These are phyloP conservation scores for Pseudorhiza aurosa DNA, from an alignment of 30 jellyfish, hydroid and myxozoan species.

Conservation along the genomic window DNA sequence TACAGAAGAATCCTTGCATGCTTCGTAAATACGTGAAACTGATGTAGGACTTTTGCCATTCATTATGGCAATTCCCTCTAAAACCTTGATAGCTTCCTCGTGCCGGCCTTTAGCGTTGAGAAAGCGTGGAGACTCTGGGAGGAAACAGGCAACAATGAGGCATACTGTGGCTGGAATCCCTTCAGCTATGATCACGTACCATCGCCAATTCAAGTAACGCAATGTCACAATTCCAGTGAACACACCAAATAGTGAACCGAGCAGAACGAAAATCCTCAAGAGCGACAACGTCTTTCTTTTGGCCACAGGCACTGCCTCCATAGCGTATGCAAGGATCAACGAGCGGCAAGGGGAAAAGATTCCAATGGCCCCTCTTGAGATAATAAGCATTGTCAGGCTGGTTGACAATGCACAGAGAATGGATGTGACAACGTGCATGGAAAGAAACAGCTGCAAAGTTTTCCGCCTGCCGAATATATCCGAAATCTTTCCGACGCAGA, in stretches of 20 bases:
- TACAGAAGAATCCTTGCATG: background rate
- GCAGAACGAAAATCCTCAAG: background rate
- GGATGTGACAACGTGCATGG: background rate
- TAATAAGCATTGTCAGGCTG: background rate
- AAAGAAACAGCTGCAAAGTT: background rate
- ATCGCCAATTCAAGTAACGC: constrained; percentile 5
- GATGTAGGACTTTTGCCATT: background rate
- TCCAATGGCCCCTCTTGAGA: background rate
- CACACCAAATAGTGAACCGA: background rate
- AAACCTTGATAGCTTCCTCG: background rate
- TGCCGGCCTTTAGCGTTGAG: background rate
- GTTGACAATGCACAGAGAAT: background rate
- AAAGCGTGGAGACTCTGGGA: constrained; percentile 10
- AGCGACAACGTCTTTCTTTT: background rate
- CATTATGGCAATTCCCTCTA: background rate
- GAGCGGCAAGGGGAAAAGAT: background rate
- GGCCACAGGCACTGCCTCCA: constrained; percentile 12
- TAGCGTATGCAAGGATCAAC: background rate
- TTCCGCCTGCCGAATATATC: constrained; percentile 16
- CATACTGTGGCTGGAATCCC: background rate
- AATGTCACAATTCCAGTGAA: background rate
- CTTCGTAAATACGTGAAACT: background rate
- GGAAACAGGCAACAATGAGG: background rate
- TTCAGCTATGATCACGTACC: background rate
- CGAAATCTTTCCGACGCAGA: constrained; percentile 1